phyloP scores from a whole-genome alignment of 2,113 vertebrate species.

The Carassius carassius region DNA sequence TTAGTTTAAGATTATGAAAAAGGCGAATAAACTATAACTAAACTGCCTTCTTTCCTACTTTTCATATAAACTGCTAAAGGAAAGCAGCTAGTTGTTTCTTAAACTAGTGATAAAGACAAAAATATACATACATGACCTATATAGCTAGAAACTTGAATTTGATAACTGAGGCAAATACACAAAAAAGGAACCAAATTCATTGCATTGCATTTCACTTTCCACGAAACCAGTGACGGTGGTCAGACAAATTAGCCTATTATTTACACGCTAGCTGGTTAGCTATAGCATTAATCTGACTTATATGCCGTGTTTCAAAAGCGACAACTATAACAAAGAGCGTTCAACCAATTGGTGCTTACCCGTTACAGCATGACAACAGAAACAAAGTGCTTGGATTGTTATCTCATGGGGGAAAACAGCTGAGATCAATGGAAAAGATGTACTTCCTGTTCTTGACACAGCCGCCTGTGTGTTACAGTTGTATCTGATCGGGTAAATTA shows the following conservation, averaged over 20 bases:
- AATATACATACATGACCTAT: background rate
- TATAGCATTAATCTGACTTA: background rate
- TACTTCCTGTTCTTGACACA: constrained; percentile 79
- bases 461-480: constrained; percentile 56
- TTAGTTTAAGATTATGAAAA: background rate
- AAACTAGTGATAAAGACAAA: background rate
- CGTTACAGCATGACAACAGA: constrained; percentile 48
- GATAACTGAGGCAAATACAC: background rate
- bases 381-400: constrained; percentile 16
- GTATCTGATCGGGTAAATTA: constrained; percentile 52
- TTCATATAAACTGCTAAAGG: background rate
- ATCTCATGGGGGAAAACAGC: constrained; percentile 48
- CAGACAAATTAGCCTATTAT: background rate
- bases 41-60: background rate
- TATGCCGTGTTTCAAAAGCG: background rate
- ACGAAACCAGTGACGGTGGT: background rate
- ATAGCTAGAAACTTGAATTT: background rate
- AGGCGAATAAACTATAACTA: background rate
- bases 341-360: constrained; percentile 37
- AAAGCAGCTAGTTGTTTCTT: background rate
- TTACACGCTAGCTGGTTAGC: constrained; percentile 16
- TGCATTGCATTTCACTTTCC: background rate
- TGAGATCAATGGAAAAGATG: constrained; percentile 59
- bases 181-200: background rate
- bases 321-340: background rate